A percentile compares a stretch with the other conserved stretches of the same genome.
Evolutionary conservation across 2,888 invertebrate species (phyloP).

Genomic region (Tricholauxania praeusta): DNA sequence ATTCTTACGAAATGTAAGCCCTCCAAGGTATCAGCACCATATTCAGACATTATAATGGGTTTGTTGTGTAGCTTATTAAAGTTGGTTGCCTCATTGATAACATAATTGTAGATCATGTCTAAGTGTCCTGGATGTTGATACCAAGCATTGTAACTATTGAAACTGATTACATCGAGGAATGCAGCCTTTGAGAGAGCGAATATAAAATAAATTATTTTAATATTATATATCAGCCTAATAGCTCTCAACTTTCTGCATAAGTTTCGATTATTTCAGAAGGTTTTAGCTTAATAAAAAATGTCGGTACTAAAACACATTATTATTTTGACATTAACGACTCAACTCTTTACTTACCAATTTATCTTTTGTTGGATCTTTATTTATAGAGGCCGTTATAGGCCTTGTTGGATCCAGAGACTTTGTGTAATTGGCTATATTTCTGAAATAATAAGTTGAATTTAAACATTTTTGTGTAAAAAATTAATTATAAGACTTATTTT

Average conservation of each 20-base stretch:
- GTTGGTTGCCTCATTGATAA: conserved; percentile 79
- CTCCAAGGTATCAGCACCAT: conserved; percentile 94
- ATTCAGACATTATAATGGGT: conserved; percentile 94
- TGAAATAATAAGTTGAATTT: conserved; percentile 58
- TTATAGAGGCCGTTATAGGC: conserved; percentile 87
- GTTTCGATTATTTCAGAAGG: neutral
- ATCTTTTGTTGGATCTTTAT: conserved; percentile 73
- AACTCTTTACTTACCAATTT: conserved; percentile 74
- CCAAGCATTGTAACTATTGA: conserved; percentile 98
- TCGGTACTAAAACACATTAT: neutral
- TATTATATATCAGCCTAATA: conserved; percentile 17
- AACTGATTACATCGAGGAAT: conserved; percentile 88
- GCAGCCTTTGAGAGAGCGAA: conserved; percentile 71
- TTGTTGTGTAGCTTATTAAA: conserved; percentile 87
- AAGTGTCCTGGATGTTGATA: conserved; percentile 86
- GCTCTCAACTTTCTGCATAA: neutral
- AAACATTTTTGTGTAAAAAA: neutral
- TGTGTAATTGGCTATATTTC: conserved; percentile 80
- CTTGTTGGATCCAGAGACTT: conserved; percentile 82
- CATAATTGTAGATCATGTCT: conserved; percentile 78
- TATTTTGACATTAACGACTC: neutral
- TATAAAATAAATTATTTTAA: neutral
- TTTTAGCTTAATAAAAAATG: neutral
- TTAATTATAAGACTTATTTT: too few species aligned
- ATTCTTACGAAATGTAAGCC: conserved; percentile 87